A percentile compares a stretch with the other conserved stretches of the same genome.
Evolutionary conservation across 2,797 vertebrate genomes (phyloP).

Genomic region (Anolis apletophallus): DNA sequence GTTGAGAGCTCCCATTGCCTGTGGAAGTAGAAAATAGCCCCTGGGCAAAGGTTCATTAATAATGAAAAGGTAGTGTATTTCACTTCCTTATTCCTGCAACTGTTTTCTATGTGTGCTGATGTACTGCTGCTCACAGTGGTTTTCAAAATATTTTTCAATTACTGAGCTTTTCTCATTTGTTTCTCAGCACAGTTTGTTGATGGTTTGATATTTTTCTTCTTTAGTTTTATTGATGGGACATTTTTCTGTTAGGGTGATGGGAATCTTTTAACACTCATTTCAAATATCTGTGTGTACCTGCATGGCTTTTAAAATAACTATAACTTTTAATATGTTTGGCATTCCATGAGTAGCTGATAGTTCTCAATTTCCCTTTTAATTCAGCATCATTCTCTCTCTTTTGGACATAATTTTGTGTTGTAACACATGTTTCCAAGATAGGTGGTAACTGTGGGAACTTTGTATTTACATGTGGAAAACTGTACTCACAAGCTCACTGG

Average conservation of each 20-base stretch:
- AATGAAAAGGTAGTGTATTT: neutral
- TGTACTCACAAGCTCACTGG: neutral
- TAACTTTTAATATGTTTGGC: neutral
- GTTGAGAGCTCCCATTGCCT: neutral
- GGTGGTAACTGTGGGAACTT: neutral
- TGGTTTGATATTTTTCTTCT: neutral
- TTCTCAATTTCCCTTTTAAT: neutral
- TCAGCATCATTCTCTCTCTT: neutral
- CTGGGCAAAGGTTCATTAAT: neutral
- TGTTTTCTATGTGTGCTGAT: too few relatives aligned
- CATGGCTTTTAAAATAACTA: neutral
- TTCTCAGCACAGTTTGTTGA: neutral
- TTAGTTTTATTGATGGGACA: neutral
- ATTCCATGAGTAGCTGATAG: neutral
- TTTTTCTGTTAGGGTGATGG: neutral
- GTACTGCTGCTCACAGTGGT: neutral
- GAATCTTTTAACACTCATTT: neutral
- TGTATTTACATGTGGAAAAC: neutral
- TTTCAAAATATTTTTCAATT: neutral
- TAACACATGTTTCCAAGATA: neutral
- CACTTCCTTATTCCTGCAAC: neutral
- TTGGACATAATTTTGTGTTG: neutral
- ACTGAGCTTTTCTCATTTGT: neutral
- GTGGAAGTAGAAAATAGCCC: neutral
- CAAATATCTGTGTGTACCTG: neutral